Conservation (phyloP, 2,888 invertebrate genomes). For the Lithophane socia region DNA sequence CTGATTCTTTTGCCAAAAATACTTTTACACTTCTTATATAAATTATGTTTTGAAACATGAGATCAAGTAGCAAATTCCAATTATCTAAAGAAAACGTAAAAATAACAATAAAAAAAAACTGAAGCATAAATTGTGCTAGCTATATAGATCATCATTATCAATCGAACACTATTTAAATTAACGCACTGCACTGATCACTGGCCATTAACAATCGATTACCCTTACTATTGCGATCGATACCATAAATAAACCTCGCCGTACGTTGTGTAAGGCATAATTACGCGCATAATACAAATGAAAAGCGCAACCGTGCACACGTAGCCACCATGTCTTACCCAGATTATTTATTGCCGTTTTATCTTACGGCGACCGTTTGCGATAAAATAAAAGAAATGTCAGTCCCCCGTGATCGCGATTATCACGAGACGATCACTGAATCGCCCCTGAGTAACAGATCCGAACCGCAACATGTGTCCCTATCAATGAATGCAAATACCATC, state of each 20-base stretch:
- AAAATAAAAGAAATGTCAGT: conserved; percentile 89
- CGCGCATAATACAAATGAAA: conserved; percentile 86
- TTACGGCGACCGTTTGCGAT: conserved; percentile 85
- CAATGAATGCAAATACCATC: conserved; percentile 62
- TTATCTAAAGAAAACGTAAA: no score
- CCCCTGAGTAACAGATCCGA: conserved; percentile 73
- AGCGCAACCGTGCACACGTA: conserved; percentile 85
- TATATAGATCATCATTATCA: conserved; percentile 30
- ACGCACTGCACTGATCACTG: conserved; percentile 73
- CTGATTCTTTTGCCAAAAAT: no score
- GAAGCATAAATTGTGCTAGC: background rate
- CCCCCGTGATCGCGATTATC: conserved; percentile 88
- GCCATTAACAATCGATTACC: conserved; percentile 81
- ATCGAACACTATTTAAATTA: conserved; percentile 74
- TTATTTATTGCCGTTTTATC: conserved; percentile 89
- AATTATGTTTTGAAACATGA: no score
- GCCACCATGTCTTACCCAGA: conserved; percentile 81
- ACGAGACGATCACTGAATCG: conserved; percentile 85
- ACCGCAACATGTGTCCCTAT: conserved; percentile 53
- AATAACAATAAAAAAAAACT: no score
- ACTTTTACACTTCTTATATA: no score
- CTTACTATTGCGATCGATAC: conserved; percentile 71
- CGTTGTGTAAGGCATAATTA: conserved; percentile 84
- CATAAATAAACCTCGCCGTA: conserved; percentile 79
- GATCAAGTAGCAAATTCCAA: no score